Conservation (phyloP, 1,140 invertebrate genomes). For the Araneus ventricosus region DNA sequence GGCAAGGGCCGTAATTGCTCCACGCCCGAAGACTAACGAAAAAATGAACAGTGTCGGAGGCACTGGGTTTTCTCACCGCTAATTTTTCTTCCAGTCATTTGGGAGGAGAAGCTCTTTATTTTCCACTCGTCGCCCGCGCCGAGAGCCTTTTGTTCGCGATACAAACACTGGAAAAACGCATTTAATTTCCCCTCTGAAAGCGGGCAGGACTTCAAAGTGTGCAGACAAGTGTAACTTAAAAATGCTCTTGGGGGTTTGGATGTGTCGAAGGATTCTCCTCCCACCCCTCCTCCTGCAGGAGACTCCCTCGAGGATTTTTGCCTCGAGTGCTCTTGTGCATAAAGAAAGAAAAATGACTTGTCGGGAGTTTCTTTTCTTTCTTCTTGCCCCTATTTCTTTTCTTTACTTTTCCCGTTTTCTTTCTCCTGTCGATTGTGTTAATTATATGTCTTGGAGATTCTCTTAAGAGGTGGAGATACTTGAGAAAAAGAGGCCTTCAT, state of each 20-base stretch:
- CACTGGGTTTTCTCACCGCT: not conserved
- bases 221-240: not conserved
- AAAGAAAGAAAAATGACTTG: not conserved
- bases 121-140: not conserved
- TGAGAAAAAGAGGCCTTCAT: too few relatives aligned
- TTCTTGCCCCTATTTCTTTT: not conserved
- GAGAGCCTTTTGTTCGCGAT: not conserved
- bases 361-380: not conserved
- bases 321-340: not conserved
- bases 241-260: not conserved
- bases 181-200: not conserved
- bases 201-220: not conserved
- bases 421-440: not conserved
- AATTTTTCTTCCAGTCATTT: not conserved
- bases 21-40: not conserved
- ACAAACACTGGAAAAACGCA: not conserved
- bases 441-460: too few relatives aligned
- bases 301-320: too few relatives aligned
- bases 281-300: too few relatives aligned
- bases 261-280: too few relatives aligned
- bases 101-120: not conserved
- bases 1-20: not conserved
- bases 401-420: not conserved
- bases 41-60: not conserved
- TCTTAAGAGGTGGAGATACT: too few relatives aligned